phyloP scores from a whole-genome alignment of 2,888 invertebrate genomes.

The Xiphydria camelus region DNA sequence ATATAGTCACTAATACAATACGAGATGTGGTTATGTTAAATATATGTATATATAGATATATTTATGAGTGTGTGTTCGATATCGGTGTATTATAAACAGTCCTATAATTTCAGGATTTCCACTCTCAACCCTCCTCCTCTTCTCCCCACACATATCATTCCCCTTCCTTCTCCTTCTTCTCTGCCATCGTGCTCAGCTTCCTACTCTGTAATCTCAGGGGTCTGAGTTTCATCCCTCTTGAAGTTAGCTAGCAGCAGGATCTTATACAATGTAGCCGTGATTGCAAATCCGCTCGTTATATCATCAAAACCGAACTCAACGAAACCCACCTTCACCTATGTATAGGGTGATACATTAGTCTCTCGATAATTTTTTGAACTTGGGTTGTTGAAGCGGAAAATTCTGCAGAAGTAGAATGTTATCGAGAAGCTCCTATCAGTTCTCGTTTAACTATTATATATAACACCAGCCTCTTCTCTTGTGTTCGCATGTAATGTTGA shows the following conservation, averaged over 20 bases:
- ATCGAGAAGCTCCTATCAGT: no score
- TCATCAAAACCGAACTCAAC: conserved; percentile 45
- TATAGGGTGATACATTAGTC: no score
- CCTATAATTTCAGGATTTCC: conserved; percentile 38
- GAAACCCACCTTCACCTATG: no score
- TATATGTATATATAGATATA: neutral
- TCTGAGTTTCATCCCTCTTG: conserved; percentile 49
- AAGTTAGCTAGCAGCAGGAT: conserved; percentile 48
- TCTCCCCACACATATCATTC: conserved; percentile 11
- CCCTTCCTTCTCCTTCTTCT: conserved; percentile 22
- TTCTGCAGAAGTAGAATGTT: no score
- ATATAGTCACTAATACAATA: no score
- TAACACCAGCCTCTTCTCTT: no score
- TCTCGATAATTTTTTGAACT: no score
- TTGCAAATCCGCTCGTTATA: conserved; percentile 56
- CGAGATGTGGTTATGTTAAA: no score
- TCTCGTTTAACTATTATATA: no score
- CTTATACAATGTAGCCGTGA: conserved; percentile 52
- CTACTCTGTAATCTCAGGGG: conserved; percentile 50
- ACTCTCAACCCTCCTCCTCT: conserved; percentile 13
- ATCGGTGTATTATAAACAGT: conserved; percentile 1
- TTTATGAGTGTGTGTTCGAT: neutral
- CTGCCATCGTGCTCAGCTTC: conserved; percentile 26
- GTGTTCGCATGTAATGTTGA: no score
- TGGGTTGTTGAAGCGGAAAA: no score